Conservation (phyloP, 2,113 vertebrate genomes). For the Thinocorus orbignyianus region DNA sequence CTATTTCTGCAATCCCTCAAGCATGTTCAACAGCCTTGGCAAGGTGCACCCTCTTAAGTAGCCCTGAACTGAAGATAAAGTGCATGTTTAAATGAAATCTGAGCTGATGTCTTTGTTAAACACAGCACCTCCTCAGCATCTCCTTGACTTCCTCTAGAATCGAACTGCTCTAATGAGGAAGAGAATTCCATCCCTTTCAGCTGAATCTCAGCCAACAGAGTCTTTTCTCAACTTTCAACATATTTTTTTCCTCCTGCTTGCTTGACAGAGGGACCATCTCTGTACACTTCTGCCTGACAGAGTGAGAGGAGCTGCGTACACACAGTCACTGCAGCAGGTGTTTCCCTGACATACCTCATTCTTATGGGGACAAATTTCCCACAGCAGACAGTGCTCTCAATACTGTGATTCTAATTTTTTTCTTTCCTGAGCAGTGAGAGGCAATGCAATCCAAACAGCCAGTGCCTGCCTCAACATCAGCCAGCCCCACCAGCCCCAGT, state of each 20-base stretch:
- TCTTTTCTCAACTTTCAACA: not conserved
- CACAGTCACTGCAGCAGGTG: not conserved
- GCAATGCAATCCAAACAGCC: not conserved
- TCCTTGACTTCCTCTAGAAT: not conserved
- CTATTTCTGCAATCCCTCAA: not conserved
- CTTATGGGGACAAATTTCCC: not conserved
- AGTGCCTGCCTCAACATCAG: not conserved
- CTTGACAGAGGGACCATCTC: not conserved
- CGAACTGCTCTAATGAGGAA: not conserved
- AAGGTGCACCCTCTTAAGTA: not conserved
- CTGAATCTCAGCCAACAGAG: not conserved
- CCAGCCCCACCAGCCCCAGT: fast-evolving
- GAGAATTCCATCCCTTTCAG: not conserved
- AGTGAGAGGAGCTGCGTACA: not conserved
- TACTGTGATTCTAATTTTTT: not conserved
- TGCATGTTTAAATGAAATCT: not conserved
- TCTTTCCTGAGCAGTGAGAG: not conserved
- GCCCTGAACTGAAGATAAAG: not conserved
- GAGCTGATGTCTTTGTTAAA: not conserved
- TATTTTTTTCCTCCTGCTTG: not conserved
- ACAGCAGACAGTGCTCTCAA: not conserved
- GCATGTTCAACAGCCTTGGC: not conserved
- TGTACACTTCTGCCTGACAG: not conserved
- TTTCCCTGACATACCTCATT: not conserved
- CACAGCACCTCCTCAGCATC: not conserved